phyloP scores from a whole-genome alignment of 2,113 vertebrate species.

The Orcinus orca region DNA sequence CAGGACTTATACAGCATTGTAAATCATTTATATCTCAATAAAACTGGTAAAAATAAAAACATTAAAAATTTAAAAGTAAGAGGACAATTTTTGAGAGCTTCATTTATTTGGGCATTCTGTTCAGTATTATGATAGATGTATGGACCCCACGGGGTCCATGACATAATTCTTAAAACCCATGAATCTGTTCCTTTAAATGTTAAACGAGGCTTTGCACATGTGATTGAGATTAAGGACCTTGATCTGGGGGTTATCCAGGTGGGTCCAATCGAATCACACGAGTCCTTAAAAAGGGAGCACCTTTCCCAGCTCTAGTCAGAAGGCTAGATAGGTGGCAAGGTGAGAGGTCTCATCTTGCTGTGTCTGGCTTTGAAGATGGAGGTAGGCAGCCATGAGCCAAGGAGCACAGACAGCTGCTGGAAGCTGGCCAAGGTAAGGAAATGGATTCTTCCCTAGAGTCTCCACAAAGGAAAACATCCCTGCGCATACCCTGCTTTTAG shows the following conservation, averaged over 20 bases:
- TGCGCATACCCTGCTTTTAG: neutral
- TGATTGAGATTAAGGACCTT: neutral
- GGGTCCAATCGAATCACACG: neutral
- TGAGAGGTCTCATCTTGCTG: too few relatives aligned
- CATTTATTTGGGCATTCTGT: neutral
- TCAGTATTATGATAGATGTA: neutral
- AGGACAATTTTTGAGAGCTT: neutral
- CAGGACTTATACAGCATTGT: neutral
- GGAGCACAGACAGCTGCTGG: too few relatives aligned
- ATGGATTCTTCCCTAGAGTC: neutral
- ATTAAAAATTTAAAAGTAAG: neutral
- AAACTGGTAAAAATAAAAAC: neutral
- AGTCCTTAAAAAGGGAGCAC: neutral
- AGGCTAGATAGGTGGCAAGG: neutral
- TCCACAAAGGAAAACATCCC: neutral
- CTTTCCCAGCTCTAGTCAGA: neutral
- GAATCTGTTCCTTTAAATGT: neutral
- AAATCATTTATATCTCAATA: neutral
- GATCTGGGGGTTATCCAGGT: neutral
- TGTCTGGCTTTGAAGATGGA: neutral
- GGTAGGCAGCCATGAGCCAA: neutral
- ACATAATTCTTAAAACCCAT: neutral
- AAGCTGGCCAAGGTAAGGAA: neutral
- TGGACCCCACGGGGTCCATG: accelerated
- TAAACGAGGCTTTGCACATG: neutral